Conservation (phyloP, 2,113 vertebrate genomes). For the Syngnathus typhle region DNA sequence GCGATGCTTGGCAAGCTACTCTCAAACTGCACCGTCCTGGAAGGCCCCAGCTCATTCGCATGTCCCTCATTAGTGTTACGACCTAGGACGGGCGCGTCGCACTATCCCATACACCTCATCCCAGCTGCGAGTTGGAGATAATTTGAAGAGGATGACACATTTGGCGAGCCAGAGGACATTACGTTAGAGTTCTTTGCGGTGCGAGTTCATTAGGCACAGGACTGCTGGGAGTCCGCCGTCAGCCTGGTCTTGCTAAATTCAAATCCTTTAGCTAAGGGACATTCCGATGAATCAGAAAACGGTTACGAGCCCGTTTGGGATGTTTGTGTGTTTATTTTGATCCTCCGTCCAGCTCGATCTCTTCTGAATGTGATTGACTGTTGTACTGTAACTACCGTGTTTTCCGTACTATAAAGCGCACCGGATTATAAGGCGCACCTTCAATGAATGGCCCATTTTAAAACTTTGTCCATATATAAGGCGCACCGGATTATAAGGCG, state of each 20-base stretch:
- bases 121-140: slow-evolving; percentile 52
- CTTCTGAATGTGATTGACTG: not conserved
- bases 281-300: slow-evolving; percentile 22
- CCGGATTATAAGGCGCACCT: too few relatives aligned
- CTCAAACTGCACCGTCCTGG: slow-evolving; percentile 30
- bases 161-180: slow-evolving; percentile 51
- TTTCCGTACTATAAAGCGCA: too few relatives aligned
- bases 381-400: not conserved
- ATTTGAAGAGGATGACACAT: slow-evolving; percentile 37
- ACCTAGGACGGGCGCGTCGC: slow-evolving; percentile 36
- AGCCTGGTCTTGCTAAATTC: slow-evolving; percentile 38
- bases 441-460: too few relatives aligned
- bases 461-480: too few relatives aligned
- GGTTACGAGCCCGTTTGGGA: slow-evolving; percentile 16
- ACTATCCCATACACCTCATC: slow-evolving; percentile 47
- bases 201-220: slow-evolving; percentile 52
- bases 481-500: too few relatives aligned
- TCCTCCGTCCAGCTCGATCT: not conserved
- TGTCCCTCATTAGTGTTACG: slow-evolving; percentile 56
- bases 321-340: slow-evolving; percentile 16
- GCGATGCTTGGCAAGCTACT: slow-evolving; percentile 33
- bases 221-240: slow-evolving; percentile 38
- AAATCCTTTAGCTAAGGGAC: slow-evolving; percentile 27
- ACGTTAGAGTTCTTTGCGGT: slow-evolving; percentile 34
- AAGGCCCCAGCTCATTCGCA: slow-evolving; percentile 42